Evolutionary conservation across 2,797 vertebrate genomes (phyloP).

Genomic region (Gobio occitaniae): DNA sequence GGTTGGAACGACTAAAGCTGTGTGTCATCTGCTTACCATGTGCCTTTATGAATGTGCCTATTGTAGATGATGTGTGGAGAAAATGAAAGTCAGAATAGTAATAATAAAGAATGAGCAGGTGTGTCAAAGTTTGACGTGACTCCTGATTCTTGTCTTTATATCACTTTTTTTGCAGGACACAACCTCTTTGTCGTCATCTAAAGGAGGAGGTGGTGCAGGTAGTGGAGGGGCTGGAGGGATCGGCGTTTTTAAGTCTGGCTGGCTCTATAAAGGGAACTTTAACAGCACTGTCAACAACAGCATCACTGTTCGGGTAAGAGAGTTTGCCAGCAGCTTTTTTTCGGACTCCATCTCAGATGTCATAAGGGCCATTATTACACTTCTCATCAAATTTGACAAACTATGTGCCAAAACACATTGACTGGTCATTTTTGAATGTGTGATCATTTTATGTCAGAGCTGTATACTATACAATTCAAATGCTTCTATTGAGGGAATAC

Average conservation of each 20-base stretch:
- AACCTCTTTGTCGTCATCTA: conserved; percentile 96
- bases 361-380: not conserved
- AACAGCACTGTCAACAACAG: conserved; percentile 99
- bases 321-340: not conserved
- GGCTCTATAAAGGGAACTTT: conserved; percentile 99
- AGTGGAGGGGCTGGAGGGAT: conserved; percentile 73
- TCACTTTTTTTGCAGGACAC: conserved; percentile 83
- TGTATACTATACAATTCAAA: too few relatives aligned
- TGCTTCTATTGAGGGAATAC: too few relatives aligned
- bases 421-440: not conserved
- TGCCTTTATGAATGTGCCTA: not conserved
- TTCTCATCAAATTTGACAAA: not conserved
- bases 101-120: too few relatives aligned
- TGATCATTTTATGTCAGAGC: not conserved
- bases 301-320: conserved; percentile 94
- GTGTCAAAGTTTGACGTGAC: not conserved
- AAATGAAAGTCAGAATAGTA: not conserved
- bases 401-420: not conserved
- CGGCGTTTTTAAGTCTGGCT: conserved; percentile 94
- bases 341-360: not conserved
- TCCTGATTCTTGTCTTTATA: not conserved
- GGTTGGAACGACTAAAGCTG: not conserved
- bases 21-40: not conserved
- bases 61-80: not conserved
- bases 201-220: conserved; percentile 86